Evolutionary conservation across 2,888 invertebrate genomes (phyloP).

Genomic region (Limnephilus lunatus): DNA sequence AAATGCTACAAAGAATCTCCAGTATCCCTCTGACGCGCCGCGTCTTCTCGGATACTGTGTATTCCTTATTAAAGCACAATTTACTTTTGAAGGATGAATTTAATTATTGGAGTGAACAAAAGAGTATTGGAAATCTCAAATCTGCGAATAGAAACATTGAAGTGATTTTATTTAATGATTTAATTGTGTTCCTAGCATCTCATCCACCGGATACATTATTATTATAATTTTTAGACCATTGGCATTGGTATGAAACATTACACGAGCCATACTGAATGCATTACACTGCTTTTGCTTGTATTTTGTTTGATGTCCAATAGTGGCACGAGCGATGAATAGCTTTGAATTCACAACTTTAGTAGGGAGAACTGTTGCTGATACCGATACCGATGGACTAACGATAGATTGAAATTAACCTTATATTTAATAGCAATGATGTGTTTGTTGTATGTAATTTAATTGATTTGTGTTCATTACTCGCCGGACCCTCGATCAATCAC

Average conservation of each 20-base stretch:
- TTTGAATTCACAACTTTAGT: too few relatives aligned
- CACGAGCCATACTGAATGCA: background rate
- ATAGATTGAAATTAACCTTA: background rate
- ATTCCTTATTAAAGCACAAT: background rate
- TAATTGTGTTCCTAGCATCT: constrained; percentile 24
- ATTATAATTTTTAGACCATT: background rate
- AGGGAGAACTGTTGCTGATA: too few relatives aligned
- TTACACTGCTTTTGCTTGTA: background rate
- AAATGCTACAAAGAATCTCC: background rate
- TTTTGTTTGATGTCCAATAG: background rate
- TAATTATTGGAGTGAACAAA: background rate
- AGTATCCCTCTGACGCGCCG: background rate
- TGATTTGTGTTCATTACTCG: constrained; percentile 31
- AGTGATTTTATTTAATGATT: background rate
- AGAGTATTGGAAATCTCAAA: background rate
- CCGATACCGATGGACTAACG: background rate
- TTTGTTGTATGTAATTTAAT: background rate
- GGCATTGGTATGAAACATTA: background rate
- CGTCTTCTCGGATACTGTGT: background rate
- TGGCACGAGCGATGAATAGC: background rate
- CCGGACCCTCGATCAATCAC: background rate
- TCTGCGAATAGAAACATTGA: background rate
- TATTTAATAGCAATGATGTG: background rate
- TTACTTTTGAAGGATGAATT: background rate
- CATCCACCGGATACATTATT: background rate